Evolutionary conservation across 2,797 vertebrate species (phyloP).

Genomic region (Gastrophryne carolinensis): DNA sequence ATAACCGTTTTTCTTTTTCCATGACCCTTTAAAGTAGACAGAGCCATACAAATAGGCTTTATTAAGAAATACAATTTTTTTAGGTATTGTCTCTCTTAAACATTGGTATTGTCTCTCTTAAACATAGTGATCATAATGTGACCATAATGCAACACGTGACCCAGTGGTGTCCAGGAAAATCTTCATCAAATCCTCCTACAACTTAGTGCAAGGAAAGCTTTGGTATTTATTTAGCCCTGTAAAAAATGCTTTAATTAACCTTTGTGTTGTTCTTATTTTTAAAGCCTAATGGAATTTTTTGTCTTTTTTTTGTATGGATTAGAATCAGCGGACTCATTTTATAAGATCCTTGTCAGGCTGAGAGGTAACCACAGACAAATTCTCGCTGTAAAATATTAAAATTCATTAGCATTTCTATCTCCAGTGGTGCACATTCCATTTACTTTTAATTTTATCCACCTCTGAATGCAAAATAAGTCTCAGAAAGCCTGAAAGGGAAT

Average conservation of each 20-base stretch:
- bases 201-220: too few species aligned
- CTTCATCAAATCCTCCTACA: too few species aligned
- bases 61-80: too few species aligned
- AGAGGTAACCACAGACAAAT: constrained; percentile 18
- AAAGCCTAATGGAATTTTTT: not conserved
- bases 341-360: constrained; percentile 16
- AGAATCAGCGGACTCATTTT: constrained; percentile 1
- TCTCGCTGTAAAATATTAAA: constrained; percentile 53
- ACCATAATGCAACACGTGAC: too few species aligned
- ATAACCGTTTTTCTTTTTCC: too few species aligned
- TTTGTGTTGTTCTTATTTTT: constrained; percentile 7
- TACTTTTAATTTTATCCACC: constrained; percentile 46
- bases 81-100: too few species aligned
- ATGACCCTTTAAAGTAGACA: too few species aligned
- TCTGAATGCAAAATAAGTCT: constrained; percentile 50
- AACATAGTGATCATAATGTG: too few species aligned
- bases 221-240: constrained; percentile 3
- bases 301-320: constrained; percentile 3
- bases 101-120: too few species aligned
- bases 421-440: constrained; percentile 51
- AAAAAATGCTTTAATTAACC: constrained; percentile 1
- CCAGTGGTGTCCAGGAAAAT: too few species aligned
- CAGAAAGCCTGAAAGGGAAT: constrained; percentile 41
- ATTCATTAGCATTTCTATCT: constrained; percentile 61
- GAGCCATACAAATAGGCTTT: too few species aligned